These are phyloP conservation scores for Peromyscus californicus DNA, from an alignment of 2,113 vertebrate genomes.

Conservation along the genomic window DNA sequence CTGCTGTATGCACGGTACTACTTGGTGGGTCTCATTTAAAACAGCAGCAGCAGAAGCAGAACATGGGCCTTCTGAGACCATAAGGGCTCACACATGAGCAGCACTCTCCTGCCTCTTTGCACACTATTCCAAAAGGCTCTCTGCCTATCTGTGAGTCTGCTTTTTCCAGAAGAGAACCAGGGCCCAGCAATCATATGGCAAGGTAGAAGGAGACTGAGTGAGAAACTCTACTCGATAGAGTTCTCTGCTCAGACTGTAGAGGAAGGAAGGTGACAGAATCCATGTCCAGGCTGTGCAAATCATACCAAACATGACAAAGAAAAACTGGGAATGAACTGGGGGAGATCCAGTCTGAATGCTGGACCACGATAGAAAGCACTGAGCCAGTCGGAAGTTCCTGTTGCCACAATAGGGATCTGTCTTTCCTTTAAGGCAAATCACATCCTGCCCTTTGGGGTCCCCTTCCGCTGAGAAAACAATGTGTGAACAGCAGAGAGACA, in stretches of 20 bases:
- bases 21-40: not conserved
- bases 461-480: conserved; percentile 29
- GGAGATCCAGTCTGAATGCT: not conserved
- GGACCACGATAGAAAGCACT: conserved; percentile 4
- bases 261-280: not conserved
- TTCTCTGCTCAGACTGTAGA: not conserved
- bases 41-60: not conserved
- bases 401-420: not conserved
- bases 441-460: not conserved
- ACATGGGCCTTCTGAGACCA: not conserved
- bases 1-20: not conserved
- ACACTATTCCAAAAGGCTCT: not conserved
- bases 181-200: not conserved
- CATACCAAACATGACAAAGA: not conserved
- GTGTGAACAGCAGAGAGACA: not conserved
- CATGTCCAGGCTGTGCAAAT: not conserved
- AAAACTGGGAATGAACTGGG: conserved; percentile 31
- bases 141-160: not conserved
- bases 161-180: conserved; percentile 4
- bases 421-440: not conserved
- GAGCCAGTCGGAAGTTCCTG: not conserved
- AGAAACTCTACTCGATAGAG: not conserved
- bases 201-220: not conserved
- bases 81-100: not conserved
- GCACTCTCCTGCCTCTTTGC: not conserved